Percentiles rank a stretch among this genome's conserved stretches.
These are phyloP conservation scores for Saxidomus purpurata DNA, from an alignment of 1,140 invertebrate species.

Conservation along the genomic window DNA sequence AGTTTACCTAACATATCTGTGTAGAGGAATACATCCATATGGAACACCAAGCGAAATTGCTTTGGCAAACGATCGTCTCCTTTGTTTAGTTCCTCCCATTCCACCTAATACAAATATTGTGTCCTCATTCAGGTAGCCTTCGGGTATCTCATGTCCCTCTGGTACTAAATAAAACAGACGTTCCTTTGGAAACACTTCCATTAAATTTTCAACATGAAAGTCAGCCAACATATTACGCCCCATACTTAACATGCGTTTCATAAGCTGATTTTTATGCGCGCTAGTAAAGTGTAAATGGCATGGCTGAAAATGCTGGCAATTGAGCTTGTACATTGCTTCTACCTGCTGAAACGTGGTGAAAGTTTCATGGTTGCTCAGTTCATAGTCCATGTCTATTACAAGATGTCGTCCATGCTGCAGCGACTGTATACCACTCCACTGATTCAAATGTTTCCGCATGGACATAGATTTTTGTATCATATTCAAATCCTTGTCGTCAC, in stretches of 20 bases:
- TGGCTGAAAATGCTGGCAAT: background rate
- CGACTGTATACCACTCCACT: constrained; percentile 7
- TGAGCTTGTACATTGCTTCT: background rate
- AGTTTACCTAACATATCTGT: constrained; percentile 2
- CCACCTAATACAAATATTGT: background rate
- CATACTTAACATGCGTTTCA: background rate
- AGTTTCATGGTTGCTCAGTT: background rate
- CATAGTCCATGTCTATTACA: constrained; percentile 29
- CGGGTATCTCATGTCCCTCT: background rate
- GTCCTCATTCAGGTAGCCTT: background rate
- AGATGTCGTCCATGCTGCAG: background rate
- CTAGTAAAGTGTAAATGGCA: constrained; percentile 37
- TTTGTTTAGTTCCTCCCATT: background rate
- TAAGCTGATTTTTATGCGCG: background rate
- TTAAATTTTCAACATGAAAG: background rate
- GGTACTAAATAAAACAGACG: constrained; percentile 20
- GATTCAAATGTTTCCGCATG: background rate
- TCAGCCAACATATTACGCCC: background rate
- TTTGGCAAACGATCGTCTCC: background rate
- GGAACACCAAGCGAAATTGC: background rate
- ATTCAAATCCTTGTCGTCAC: background rate
- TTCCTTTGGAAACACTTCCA: background rate
- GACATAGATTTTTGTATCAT: background rate
- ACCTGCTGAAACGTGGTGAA: background rate
- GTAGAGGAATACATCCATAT: background rate